Base-by-base conservation (phyloP, 2,797 vertebrate genomes). In the Cirrhinus mrigala region DNA sequence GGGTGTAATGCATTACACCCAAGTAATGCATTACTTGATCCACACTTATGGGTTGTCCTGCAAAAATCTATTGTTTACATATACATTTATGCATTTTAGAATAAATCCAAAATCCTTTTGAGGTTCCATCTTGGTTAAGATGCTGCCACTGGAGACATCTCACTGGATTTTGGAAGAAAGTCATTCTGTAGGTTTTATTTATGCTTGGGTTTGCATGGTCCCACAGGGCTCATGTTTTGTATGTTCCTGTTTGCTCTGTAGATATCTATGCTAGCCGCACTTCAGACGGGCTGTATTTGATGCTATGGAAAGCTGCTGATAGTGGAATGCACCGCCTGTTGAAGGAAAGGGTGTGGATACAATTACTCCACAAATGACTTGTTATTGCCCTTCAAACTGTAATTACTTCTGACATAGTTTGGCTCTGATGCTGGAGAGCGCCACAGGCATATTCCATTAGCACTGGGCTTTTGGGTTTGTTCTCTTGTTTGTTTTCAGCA, bases 341-440 rank as follows among this genome's bases (percentile, higher is more conserved):
- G 58, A 83, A 50, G 79, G 69, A 88, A 86, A 90, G 83, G 89
- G 90, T 86, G 90, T 89, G 90, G 89, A 79, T 88, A 37, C 90
- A 92, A 93, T 93, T 91, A 88, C 86, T 84, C 69, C 69, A 81
- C 87, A 91, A 92, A 90, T 81, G 56, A 89, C 85, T 90, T 85
- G 54, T 37, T 82, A 87, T 90, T 82, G 62, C 88, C 88, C 87
- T 85, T 82, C 89, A 90, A 90, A 90, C 77, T 79, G 86, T 87
- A 90, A 93, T 93, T 90, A 85, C 79, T 79, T 79, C 80, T 89
- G 88, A 89, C 89, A 88, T 52, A 76, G 81, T 81, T 90, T 66
- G 79, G 78, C 6, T 4, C 64, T 27, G 77, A 83, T 79, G n/a
- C 22, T 48, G 15, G 54, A 71, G 56, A 46, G 68, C 75, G 70